Evolutionary conservation across 1,140 invertebrate genomes (phyloP).

Genomic region (Drosophila pectinifera): DNA sequence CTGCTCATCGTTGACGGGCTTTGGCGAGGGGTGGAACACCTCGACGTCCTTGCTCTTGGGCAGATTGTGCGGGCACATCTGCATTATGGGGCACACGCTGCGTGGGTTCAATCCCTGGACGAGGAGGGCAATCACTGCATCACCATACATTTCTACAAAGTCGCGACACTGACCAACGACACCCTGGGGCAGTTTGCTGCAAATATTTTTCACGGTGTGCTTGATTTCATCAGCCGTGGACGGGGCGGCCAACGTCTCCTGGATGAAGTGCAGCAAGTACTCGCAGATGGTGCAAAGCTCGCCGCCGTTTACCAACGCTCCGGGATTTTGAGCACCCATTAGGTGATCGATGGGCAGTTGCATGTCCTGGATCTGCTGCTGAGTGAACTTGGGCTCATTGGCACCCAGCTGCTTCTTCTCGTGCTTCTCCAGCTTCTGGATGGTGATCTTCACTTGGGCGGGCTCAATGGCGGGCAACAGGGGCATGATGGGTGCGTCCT

Average conservation of each 20-base stretch:
- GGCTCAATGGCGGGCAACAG: conserved; percentile 71
- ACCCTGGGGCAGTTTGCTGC: conserved; percentile 88
- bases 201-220: conserved; percentile 88
- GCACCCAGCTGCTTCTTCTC: conserved; percentile 57
- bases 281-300: conserved; percentile 91
- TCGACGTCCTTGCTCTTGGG: conserved; percentile 85
- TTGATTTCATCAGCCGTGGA: conserved; percentile 89
- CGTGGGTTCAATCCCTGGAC: conserved; percentile 93
- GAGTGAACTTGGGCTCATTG: conserved; percentile 75
- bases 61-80: conserved; percentile 85
- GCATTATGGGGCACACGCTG: conserved; percentile 85
- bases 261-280: conserved; percentile 92
- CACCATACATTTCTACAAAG: conserved; percentile 91
- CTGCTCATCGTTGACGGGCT: conserved; percentile 42
- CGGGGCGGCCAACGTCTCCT: conserved; percentile 89
- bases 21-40: conserved; percentile 85
- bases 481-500: conserved; percentile 70
- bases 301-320: conserved; percentile 85
- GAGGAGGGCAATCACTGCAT: conserved; percentile 90
- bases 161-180: conserved; percentile 89
- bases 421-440: conserved; percentile 52
- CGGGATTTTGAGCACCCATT: conserved; percentile 84
- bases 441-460: conserved; percentile 77
- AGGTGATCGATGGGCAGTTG: conserved; percentile 90
- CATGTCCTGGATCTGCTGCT: conserved; percentile 70